These are phyloP conservation scores for Eupithecia centaureata DNA, from an alignment of 2,888 invertebrate species.

Conservation along the genomic window DNA sequence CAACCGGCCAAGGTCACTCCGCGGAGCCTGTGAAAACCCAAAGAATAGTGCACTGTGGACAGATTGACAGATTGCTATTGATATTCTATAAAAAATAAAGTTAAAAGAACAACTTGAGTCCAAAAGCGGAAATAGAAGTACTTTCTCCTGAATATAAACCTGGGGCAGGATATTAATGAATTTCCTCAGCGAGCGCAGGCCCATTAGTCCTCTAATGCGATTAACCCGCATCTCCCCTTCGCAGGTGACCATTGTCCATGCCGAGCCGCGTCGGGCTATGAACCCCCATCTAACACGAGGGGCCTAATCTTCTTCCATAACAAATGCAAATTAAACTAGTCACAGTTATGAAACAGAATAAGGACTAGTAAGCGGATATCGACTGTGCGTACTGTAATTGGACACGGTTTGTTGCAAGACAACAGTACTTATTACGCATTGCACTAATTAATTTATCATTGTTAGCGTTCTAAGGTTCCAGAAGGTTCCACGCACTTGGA, in stretches of 20 bases:
- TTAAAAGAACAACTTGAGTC: no score
- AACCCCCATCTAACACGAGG: not conserved
- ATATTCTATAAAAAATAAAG: no score
- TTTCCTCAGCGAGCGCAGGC: constrained; percentile 86
- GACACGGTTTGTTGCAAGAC: constrained; percentile 31
- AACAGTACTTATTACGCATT: constrained; percentile 40
- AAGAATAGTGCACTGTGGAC: no score
- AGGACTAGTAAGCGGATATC: constrained; percentile 7
- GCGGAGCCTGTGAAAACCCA: no score
- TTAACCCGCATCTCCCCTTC: constrained; percentile 67
- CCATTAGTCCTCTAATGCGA: constrained; percentile 87
- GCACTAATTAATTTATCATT: constrained; percentile 43
- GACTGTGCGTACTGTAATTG: constrained; percentile 18
- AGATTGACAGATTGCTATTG: no score
- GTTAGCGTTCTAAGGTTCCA: constrained; percentile 16
- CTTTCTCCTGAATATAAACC: no score
- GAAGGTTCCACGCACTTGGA: constrained; percentile 7
- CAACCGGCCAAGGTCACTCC: no score
- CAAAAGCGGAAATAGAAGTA: no score
- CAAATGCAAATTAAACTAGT: not conserved
- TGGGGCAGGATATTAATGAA: constrained; percentile 87
- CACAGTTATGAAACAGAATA: not conserved
- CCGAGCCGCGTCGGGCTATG: not conserved
- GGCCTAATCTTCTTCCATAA: not conserved
- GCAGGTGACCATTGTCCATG: constrained; percentile 55